phyloP scores from a whole-genome alignment of 2,888 invertebrate species.

The Polydrusus tereticollis region DNA sequence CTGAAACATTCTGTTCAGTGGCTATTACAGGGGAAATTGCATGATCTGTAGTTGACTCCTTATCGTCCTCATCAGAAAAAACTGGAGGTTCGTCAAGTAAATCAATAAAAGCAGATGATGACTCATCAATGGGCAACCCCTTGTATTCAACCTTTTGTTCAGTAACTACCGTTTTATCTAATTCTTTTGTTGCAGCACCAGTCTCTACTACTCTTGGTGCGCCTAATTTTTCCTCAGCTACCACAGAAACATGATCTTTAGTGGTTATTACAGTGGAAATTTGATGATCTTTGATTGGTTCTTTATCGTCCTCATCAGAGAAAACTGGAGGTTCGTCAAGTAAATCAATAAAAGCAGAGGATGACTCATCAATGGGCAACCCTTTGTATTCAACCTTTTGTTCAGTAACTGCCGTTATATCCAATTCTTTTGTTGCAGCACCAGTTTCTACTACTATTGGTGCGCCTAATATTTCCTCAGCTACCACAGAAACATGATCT shows the following conservation, averaged over 20 bases:
- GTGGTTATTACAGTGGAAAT: neutral
- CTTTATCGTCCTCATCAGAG: conserved; percentile 52
- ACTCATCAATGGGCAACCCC: conserved; percentile 34
- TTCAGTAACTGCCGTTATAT: neutral
- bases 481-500: too few species aligned
- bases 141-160: conserved; percentile 27
- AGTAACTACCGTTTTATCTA: neutral
- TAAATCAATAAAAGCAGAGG: conserved; percentile 52
- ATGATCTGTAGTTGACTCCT: neutral
- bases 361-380: conserved; percentile 55
- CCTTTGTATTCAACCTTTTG: conserved; percentile 52
- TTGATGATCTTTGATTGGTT: neutral
- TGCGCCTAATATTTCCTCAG: too few species aligned
- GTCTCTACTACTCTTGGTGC: neutral
- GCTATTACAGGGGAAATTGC: too few species aligned
- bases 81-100: conserved; percentile 59
- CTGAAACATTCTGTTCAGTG: too few species aligned
- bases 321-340: conserved; percentile 57
- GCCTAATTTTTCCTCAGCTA: neutral
- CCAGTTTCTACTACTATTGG: neutral
- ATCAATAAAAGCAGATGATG: conserved; percentile 54
- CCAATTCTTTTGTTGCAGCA: conserved; percentile 11
- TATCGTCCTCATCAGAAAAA: conserved; percentile 60
- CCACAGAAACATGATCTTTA: neutral
- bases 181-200: conserved; percentile 4